A percentile compares a stretch with the other conserved stretches of the same genome.
phyloP scores from a whole-genome alignment of 2,113 vertebrate genomes.

The Azemiops feae region DNA sequence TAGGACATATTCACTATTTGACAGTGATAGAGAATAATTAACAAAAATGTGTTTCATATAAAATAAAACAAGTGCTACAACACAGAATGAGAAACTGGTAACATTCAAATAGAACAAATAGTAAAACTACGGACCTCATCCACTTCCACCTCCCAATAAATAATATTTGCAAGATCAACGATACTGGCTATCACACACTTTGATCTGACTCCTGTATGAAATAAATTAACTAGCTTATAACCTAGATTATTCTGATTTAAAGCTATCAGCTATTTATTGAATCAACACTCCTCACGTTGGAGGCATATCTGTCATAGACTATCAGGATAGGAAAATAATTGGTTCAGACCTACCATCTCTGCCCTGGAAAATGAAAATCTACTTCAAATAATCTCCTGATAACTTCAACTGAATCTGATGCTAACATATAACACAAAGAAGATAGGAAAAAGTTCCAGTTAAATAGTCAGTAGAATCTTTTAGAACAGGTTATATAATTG shows the following conservation, averaged over 20 bases:
- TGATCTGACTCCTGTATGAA: not conserved
- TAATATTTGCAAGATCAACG: not conserved
- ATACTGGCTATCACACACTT: not conserved
- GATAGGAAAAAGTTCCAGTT: not conserved
- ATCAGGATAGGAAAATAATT: not conserved
- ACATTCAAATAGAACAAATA: not conserved
- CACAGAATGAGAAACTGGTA: not conserved
- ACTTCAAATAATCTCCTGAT: not conserved
- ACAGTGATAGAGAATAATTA: not conserved
- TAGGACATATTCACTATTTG: not conserved
- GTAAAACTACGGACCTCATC: not conserved
- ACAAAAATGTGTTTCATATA: not conserved
- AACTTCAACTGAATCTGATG: not conserved
- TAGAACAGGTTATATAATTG: not conserved
- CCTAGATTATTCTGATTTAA: not conserved
- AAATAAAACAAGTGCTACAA: not conserved
- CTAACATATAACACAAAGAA: conserved; percentile 1
- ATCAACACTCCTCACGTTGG: not conserved
- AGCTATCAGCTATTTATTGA: not conserved
- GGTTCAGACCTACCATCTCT: not conserved
- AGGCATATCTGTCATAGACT: not conserved
- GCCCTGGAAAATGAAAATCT: not conserved
- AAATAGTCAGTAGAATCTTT: conserved; percentile 2
- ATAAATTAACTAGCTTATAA: not conserved
- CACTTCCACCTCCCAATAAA: not conserved